Conservation (phyloP, 1,140 invertebrate genomes). For the Araneus ventricosus region DNA sequence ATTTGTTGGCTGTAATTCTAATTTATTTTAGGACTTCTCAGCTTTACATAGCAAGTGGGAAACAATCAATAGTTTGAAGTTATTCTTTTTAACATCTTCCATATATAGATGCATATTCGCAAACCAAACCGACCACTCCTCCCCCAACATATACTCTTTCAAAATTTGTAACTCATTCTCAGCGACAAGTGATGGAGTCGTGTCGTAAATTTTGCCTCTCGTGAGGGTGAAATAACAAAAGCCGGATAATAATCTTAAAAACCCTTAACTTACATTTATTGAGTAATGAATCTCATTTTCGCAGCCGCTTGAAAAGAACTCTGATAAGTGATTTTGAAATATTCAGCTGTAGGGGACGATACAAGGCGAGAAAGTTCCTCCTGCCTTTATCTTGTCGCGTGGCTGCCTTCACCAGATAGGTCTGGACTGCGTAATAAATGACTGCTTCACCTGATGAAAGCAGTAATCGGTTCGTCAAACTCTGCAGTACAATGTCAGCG, state of each 20-base stretch:
- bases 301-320: not conserved
- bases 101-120: too few relatives aligned
- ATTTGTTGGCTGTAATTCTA: too few relatives aligned
- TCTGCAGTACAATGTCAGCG: not conserved
- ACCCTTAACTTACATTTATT: not conserved
- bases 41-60: too few relatives aligned
- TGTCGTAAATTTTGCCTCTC: not conserved
- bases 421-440: not conserved
- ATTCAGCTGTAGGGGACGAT: not conserved
- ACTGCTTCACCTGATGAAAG: not conserved
- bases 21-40: too few relatives aligned
- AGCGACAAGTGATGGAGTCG: too few relatives aligned
- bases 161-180: too few relatives aligned
- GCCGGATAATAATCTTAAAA: not conserved
- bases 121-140: too few relatives aligned
- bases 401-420: not conserved
- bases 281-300: conserved; percentile 5
- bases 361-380: not conserved
- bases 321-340: conserved; percentile 11
- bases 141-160: too few relatives aligned
- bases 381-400: not conserved
- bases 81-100: too few relatives aligned
- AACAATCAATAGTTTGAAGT: too few relatives aligned
- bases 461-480: conserved; percentile 25
- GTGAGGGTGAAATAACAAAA: not conserved